A percentile compares a stretch with the other conserved stretches of the same genome.
These are phyloP conservation scores for Heliconius ismenius DNA, from an alignment of 2,888 invertebrate genomes.

Conservation along the genomic window DNA sequence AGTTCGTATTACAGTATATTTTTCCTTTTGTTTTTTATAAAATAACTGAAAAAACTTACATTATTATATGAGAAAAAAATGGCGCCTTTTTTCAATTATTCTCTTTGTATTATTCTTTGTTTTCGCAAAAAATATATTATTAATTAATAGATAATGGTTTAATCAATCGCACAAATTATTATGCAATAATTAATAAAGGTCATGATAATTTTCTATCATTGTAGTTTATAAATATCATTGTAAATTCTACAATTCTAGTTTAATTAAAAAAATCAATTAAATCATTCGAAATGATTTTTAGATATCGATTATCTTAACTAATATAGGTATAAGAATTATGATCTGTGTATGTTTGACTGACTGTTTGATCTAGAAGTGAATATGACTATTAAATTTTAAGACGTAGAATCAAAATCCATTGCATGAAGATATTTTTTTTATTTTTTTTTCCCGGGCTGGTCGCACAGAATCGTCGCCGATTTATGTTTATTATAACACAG, in stretches of 20 bases:
- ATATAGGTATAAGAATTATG: background rate
- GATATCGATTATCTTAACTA: background rate
- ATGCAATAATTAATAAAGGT: background rate
- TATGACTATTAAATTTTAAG: background rate
- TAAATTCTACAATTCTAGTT: background rate
- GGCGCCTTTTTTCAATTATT: background rate
- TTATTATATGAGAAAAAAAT: slow-evolving; percentile 5
- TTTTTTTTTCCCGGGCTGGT: too few relatives aligned
- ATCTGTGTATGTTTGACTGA: background rate
- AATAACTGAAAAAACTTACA: background rate
- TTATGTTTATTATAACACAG: background rate
- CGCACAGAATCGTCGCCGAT: too few relatives aligned
- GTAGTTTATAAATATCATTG: background rate
- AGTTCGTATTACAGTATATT: background rate
- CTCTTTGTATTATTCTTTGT: background rate
- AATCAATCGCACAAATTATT: background rate
- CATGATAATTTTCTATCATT: background rate
- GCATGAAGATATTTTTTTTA: background rate
- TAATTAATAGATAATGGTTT: background rate
- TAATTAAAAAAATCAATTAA: background rate
- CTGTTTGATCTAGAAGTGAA: background rate
- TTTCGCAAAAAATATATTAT: slow-evolving; percentile 2
- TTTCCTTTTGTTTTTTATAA: background rate
- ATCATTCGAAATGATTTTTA: background rate
- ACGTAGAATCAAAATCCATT: background rate